Evolutionary conservation across 92 coral and sea anemone genomes (phyloP).

Genomic region (Phymanthus crucifer): DNA sequence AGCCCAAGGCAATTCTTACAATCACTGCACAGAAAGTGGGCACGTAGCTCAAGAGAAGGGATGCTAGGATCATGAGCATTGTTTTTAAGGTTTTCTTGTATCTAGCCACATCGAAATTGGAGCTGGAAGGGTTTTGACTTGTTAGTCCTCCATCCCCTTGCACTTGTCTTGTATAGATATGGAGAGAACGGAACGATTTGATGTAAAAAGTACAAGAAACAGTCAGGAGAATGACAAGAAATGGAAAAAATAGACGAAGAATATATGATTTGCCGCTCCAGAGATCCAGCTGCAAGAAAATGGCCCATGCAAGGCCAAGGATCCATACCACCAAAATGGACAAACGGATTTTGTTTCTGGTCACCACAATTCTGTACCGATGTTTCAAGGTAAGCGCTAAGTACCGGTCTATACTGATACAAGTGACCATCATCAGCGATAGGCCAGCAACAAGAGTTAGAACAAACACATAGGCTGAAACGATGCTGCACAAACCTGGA

Average conservation of each 20-base stretch:
- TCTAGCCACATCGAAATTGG: not conserved
- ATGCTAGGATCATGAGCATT: not conserved
- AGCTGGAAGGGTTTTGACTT: not conserved
- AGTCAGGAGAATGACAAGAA: not conserved
- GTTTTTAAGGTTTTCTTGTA: constrained; percentile 6
- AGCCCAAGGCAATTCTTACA: not conserved
- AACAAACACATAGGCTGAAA: constrained; percentile 12
- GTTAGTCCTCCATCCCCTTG: not conserved
- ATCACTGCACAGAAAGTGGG: not conserved
- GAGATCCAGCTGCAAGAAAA: not conserved
- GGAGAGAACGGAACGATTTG: not conserved
- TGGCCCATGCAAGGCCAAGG: not conserved
- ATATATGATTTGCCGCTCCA: not conserved
- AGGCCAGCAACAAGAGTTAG: constrained; percentile 19
- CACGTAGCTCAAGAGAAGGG: constrained; percentile 3
- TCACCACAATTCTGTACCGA: constrained; percentile 35
- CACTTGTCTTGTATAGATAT: not conserved
- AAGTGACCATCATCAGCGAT: constrained; percentile 30
- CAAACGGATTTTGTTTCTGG: constrained; percentile 26
- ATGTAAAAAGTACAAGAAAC: not conserved
- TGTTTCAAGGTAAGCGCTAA: constrained; percentile 46
- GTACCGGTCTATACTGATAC: constrained; percentile 51
- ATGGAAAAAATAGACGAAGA: not conserved
- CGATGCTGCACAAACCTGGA: constrained; percentile 21
- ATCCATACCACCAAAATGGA: constrained; percentile 31